Conservation (phyloP, 2,888 invertebrate genomes). For the Girardia tigrina region DNA sequence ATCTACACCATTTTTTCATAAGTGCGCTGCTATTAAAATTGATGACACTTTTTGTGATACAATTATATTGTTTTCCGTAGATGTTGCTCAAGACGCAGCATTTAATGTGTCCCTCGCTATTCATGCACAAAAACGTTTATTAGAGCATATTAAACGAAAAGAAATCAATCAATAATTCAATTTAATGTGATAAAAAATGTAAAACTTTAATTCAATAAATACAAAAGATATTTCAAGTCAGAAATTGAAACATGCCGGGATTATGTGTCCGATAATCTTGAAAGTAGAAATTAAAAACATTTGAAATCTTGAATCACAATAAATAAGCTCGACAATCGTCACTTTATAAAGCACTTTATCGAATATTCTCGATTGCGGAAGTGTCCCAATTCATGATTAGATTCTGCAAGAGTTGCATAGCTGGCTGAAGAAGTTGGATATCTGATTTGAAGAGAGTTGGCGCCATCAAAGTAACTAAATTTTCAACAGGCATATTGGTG, state of each 20-base stretch:
- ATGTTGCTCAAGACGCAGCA: too few relatives aligned
- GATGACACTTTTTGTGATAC: too few relatives aligned
- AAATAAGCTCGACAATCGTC: neutral
- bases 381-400: slow-evolving; percentile 2
- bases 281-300: neutral
- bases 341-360: neutral
- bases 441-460: slow-evolving; percentile 13
- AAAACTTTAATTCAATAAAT: too few relatives aligned
- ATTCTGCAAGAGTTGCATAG: slow-evolving; percentile 1
- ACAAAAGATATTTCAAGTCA: neutral
- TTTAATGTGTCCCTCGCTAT: too few relatives aligned
- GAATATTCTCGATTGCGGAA: neutral
- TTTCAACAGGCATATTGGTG: slow-evolving; percentile 7
- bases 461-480: neutral
- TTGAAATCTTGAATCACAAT: neutral
- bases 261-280: neutral
- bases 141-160: too few relatives aligned
- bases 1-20: too few relatives aligned
- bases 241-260: neutral
- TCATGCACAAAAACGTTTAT: too few relatives aligned
- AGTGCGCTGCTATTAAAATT: too few relatives aligned
- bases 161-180: too few relatives aligned
- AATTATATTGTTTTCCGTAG: too few relatives aligned
- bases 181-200: too few relatives aligned
- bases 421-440: neutral